Evolutionary conservation across 2,797 vertebrate genomes (phyloP).

Genomic region (Hippopotamyrus pictus): DNA sequence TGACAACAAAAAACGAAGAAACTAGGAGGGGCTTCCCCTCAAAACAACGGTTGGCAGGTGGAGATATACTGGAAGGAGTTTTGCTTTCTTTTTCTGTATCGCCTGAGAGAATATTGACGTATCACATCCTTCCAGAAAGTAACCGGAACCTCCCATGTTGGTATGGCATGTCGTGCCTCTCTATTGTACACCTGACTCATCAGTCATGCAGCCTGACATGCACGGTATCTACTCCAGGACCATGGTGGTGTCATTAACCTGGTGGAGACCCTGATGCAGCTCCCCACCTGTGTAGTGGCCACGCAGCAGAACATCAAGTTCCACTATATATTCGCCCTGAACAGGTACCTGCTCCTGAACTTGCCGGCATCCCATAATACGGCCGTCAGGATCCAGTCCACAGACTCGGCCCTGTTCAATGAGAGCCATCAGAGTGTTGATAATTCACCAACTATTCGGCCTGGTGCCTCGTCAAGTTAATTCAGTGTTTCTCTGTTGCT

Average conservation of each 20-base stretch:
- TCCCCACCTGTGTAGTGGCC: slow-evolving; percentile 72
- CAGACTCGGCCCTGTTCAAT: not conserved
- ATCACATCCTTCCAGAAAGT: not conserved
- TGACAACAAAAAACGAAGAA: not conserved
- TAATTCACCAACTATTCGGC: not conserved
- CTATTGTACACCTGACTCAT: not conserved
- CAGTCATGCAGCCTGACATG: slow-evolving; percentile 34
- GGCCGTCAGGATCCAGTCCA: not conserved
- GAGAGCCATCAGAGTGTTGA: not conserved
- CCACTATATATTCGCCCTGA: slow-evolving; percentile 88
- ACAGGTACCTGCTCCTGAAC: slow-evolving; percentile 58
- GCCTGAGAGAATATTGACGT: not conserved
- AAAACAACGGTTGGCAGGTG: not conserved
- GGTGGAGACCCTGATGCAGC: slow-evolving; percentile 74
- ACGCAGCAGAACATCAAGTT: slow-evolving; percentile 80
- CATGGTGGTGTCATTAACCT: slow-evolving; percentile 76
- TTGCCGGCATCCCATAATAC: not conserved
- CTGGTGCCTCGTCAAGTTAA: not conserved
- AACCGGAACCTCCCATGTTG: not conserved
- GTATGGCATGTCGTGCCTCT: not conserved
- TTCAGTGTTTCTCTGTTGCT: not conserved
- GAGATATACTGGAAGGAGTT: not conserved
- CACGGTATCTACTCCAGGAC: slow-evolving; percentile 57
- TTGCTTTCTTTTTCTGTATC: not conserved
- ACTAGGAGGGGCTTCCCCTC: not conserved